Evolutionary conservation across 1,140 invertebrate species (phyloP), one percentile per base, ranked within the genome.

Genomic region (Drosophila pectinifera): DNA sequence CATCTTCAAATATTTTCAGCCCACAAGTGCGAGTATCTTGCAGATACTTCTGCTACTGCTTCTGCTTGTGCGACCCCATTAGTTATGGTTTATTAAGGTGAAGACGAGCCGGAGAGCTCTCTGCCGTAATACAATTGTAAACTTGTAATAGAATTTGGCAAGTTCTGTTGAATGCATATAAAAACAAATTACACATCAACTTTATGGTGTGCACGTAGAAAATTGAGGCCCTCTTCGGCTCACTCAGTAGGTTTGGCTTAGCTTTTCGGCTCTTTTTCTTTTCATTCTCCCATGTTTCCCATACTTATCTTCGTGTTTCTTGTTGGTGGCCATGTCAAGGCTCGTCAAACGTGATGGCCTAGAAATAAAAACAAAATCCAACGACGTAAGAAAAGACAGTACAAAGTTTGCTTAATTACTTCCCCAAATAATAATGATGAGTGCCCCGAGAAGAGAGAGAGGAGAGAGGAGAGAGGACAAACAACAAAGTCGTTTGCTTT

Each of bases 141-240:
- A 88, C 72, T 88, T 88, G 76, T 88, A 88, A 88, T 88, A 75
- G 72, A 78, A 89, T 88, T 88, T 64, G 80, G 45, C 67, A 88
- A 88, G 76, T 88, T 85, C 54, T 74, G 46, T 64, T 62, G 57
- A 75, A 58, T 78, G 73, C 72, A 77, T 78, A 78, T 78, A 85
- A 86, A 78, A 88, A 75, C 64, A 61, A 89, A 88, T 88, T 88
- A 88, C 80, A 89, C 68, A 80, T 79, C 74, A 89, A 89, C 62
- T 86, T 88, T 88, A 86, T 86, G 83, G 79, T 51, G 49, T 64
- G 83, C 83, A 86, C 83, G 83, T 86, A 86, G 83, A 88, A 86
- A 80, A 86, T 88, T 82, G 76, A 73, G 55, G 67, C 55, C 69
- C 68, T 53, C 31, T 36, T 22, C 49, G 4, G 31, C 3, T 18